Conservation (phyloP, 2,888 invertebrate species). For the Lingula anatina region DNA sequence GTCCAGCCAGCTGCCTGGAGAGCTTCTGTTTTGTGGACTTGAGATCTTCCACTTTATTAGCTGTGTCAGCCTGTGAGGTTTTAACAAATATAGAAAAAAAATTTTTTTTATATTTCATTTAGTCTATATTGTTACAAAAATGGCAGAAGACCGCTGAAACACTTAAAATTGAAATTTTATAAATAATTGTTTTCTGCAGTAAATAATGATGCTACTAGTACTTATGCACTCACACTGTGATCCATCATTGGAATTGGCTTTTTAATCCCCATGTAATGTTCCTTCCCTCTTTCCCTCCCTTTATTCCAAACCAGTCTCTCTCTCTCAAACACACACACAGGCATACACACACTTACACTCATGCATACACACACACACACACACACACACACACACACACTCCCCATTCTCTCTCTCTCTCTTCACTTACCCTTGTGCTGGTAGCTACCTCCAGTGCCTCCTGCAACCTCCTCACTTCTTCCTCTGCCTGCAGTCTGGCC, state of each 20-base stretch:
- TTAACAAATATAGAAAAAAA: no score
- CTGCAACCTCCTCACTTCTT: conserved; percentile 28
- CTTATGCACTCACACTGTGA: no score
- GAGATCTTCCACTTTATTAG: conserved; percentile 27
- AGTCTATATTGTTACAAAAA: no score
- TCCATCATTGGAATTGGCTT: no score
- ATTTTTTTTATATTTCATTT: no score
- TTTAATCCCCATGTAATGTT: no score
- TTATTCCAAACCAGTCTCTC: conserved; percentile 1
- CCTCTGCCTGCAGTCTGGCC: conserved; percentile 19
- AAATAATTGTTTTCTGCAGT: no score
- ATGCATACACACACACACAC: no score
- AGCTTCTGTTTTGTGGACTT: conserved; percentile 29
- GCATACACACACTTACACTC: background rate
- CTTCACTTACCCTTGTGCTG: conserved; percentile 23
- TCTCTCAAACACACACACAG: no score
- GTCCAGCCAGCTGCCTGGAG: conserved; percentile 25
- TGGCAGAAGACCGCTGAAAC: no score
- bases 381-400: conserved; percentile 1
- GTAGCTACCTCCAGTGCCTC: conserved; percentile 26
- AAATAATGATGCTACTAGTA: no score
- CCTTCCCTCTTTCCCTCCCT: background rate
- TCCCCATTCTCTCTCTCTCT: background rate
- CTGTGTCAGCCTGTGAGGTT: conserved; percentile 27
- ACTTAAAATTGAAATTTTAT: no score